Percentiles rank a stretch among this genome's conserved stretches.
Conservation (phyloP, 2,888 invertebrate species). For the Tetropium fuscum region DNA sequence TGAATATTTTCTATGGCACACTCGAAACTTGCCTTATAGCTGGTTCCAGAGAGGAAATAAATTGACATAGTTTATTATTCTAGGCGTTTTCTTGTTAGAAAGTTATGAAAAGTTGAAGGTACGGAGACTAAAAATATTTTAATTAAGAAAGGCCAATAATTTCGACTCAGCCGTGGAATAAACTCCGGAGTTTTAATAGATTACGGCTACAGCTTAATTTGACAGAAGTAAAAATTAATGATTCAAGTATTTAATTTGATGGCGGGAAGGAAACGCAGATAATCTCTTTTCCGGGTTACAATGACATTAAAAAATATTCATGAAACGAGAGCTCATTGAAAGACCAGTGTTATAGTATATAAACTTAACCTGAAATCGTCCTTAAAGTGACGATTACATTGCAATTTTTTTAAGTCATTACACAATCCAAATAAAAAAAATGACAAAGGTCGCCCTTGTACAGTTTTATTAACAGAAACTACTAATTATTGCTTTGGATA, state of each 20-base stretch:
- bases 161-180: conserved; percentile 23
- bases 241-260: conserved; percentile 22
- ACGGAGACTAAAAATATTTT: conserved; percentile 30
- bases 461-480: too few species aligned
- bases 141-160: conserved; percentile 31
- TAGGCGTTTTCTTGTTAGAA: conserved; percentile 33
- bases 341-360: too few species aligned
- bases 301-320: not conserved
- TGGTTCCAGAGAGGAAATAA: conserved; percentile 38
- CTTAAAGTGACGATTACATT: too few species aligned
- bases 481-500: too few species aligned
- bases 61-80: conserved; percentile 42
- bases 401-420: too few species aligned
- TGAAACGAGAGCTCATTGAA: too few species aligned
- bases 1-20: conserved; percentile 43
- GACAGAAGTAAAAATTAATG: conserved; percentile 30
- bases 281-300: not conserved
- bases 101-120: conserved; percentile 30
- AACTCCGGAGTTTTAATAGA: conserved; percentile 27
- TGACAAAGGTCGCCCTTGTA: too few species aligned
- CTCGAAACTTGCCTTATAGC: conserved; percentile 34
- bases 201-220: conserved; percentile 28
- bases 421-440: too few species aligned
- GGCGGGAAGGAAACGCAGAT: conserved; percentile 14
- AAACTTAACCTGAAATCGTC: too few species aligned